Evolutionary conservation across 2,797 vertebrate genomes (phyloP), one percentile per base, ranked within the genome.

Genomic region (Enteromius argenteus): DNA sequence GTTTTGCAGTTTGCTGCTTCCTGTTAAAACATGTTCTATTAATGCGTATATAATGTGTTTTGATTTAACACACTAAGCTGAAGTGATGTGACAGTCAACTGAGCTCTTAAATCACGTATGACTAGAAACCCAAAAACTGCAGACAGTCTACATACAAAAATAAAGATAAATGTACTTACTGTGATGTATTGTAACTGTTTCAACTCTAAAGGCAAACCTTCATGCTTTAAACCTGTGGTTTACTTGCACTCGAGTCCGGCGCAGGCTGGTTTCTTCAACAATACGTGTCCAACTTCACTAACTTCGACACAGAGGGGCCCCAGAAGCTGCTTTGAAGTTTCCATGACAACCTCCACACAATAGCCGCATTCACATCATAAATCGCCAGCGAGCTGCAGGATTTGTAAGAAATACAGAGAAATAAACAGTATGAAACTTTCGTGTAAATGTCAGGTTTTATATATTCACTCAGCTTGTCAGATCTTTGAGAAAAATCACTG

Each of bases 191-290:
- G 27, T n/a, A 51, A 62, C 14, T n/a, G 3, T 75, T 42, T 79
- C n/a, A 9, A 21, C 37, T n/a, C 23, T 42, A 46, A 30, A 62
- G 53, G 37, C 37, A 39, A 39, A 44, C 8, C 42, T 56, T 10
- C 56, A 44, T 46, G 32, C 17, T 53, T 30, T 1, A 49, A 68
- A 15, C 6, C 4, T 37, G 5, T 5, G 5, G 58, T 21, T 30
- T 66, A 11, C 69, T 30, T 14, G 11, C 32, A 56, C n/a, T 83
- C 81, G 14, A 88, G 84, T 87, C 92, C 84, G 86, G 92, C 5
- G 71, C 89, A 78, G 89, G 91, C 93, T 80, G 91, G 93, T 93
- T 94, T 87, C 80, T 83, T 79, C 88, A 87, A 90, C 86, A 62
- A 62, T 62, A 53, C 66, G 42, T 32, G 51, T 81, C 85, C 87